These are phyloP conservation scores for Heterocephalus glaber DNA, from an alignment of 2,113 vertebrate genomes.

Conservation along the genomic window DNA sequence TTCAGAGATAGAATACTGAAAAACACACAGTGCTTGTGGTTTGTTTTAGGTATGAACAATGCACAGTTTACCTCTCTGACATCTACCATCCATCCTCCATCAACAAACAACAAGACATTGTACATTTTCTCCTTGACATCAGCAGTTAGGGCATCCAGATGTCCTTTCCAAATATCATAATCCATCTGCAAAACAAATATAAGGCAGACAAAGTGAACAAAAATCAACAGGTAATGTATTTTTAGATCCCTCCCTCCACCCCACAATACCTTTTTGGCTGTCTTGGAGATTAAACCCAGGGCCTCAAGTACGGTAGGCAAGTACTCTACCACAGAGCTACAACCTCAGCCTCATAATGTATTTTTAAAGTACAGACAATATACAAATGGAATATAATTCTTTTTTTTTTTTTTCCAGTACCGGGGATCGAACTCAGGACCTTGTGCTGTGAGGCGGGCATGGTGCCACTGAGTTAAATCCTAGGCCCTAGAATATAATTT, in stretches of 20 bases:
- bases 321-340: not conserved
- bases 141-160: conserved; percentile 92
- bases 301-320: not conserved
- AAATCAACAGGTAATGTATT: conserved; percentile 35
- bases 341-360: not conserved
- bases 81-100: conserved; percentile 99
- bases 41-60: not conserved
- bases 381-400: not conserved
- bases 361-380: not conserved
- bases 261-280: not conserved
- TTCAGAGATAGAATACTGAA: not conserved
- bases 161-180: conserved; percentile 91
- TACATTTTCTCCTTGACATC: conserved; percentile 98
- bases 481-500: too few relatives aligned
- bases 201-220: not conserved
- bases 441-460: too few relatives aligned
- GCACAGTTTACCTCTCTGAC: conserved; percentile 90
- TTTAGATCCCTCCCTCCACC: not conserved
- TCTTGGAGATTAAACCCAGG: not conserved
- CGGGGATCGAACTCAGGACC: too few relatives aligned
- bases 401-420: too few relatives aligned
- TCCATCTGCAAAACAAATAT: conserved; percentile 88
- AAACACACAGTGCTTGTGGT: not conserved
- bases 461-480: too few relatives aligned
- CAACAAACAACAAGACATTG: conserved; percentile 97